Evolutionary conservation across 2,113 vertebrate species (phyloP), one percentile per base, ranked within the genome.

Genomic region (Cyanoramphus novaezelandiae): DNA sequence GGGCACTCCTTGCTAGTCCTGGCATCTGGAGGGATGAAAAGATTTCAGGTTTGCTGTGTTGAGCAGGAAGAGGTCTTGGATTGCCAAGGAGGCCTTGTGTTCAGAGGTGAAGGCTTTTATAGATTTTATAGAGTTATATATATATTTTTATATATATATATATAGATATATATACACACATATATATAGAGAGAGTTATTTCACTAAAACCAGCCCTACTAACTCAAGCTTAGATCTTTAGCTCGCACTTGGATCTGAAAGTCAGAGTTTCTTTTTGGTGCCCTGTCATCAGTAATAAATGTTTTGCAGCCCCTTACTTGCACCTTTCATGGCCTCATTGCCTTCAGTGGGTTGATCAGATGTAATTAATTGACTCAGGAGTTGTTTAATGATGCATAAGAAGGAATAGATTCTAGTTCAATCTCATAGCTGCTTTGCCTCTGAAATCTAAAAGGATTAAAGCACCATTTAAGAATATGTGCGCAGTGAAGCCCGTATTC

Each of bases 341-440:
- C 86, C 92, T 81, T 44, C 20, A 20, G 76, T 52, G 82, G 75
- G 81, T 79, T 81, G 88, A 81, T 83, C 92, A 88, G 72, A 33
- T 44, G 63, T 71, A 90, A 95, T 97, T 95, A 94, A 96, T 90
- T 70, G 79, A 81, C 82, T 94, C 74, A 60, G 52, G 33, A 24
- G 44, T 41, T 63, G 85, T 68, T 78, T 93, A 95, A 94, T 71
- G 92, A 76, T 75, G 90, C 80, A 64, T 76, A 39, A 86, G 59
- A 82, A 90, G 72, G 50, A 47, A 37, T 24, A 75, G 72, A 86
- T 60, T 81, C 72, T 4, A 77, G 60, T 79, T 90, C 87, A 50
- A 6, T 29, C 88, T 88, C 3, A 0, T 52, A 50, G 64, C 82
- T 77, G 70, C 63, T 80, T 59, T 93, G 76, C 67, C 44, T 93